Percentiles rank a stretch among this genome's conserved stretches.
phyloP scores from a whole-genome alignment of 2,113 vertebrate species.

The Campylomormyrus tamandua region DNA sequence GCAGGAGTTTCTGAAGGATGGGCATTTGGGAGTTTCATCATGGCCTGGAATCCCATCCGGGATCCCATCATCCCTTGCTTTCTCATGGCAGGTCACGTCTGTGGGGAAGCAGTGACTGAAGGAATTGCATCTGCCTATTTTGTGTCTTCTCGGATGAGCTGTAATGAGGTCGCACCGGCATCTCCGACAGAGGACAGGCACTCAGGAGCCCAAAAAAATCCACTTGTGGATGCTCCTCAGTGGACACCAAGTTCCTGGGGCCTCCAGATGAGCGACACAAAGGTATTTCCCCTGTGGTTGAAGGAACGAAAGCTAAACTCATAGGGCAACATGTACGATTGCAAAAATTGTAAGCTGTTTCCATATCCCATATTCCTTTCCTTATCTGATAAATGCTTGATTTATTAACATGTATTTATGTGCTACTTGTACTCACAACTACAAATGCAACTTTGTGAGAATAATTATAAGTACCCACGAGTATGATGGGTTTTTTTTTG shows the following conservation, averaged over 20 bases:
- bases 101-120: neutral
- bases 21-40: neutral
- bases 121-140: neutral
- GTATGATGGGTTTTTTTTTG: neutral
- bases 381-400: neutral
- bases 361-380: neutral
- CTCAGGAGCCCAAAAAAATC: neutral
- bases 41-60: neutral
- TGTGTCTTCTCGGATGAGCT: neutral
- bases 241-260: neutral
- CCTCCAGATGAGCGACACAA: neutral
- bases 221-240: neutral
- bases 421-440: neutral
- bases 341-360: neutral
- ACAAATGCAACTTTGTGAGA: neutral
- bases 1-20: slow-evolving; percentile 4
- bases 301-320: neutral
- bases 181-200: neutral
- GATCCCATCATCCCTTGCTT: neutral
- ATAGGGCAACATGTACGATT: neutral
- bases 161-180: neutral
- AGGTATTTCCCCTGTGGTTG: neutral
- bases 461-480: neutral
- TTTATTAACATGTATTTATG: neutral
- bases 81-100: neutral